These are phyloP conservation scores for Andrena bicolor DNA, from an alignment of 2,888 invertebrate genomes.

Conservation along the genomic window DNA sequence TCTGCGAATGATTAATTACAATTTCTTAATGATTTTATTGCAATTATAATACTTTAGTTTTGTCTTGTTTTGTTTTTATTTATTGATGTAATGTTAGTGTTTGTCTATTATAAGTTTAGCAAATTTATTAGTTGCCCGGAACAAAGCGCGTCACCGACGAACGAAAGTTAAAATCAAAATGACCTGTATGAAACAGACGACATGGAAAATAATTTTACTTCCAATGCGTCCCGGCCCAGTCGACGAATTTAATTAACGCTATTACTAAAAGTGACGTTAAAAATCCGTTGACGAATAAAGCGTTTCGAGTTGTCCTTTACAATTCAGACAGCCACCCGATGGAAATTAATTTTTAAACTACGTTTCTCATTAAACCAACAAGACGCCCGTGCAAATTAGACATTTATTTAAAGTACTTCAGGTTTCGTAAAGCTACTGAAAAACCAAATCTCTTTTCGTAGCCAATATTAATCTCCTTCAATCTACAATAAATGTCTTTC, in stretches of 20 bases:
- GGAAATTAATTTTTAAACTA: slow-evolving; percentile 30
- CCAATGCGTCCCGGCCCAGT: not conserved
- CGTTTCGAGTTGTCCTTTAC: not conserved
- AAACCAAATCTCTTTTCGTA: not conserved
- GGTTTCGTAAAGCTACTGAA: not conserved
- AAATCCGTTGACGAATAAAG: slow-evolving; percentile 9
- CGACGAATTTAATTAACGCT: slow-evolving; percentile 30
- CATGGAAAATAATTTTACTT: not conserved
- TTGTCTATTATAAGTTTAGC: slow-evolving; percentile 11
- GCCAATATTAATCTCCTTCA: too few species aligned
- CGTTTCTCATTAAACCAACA: not conserved
- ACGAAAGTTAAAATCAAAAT: not conserved
- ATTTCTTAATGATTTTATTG: too few species aligned
- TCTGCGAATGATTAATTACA: too few species aligned
- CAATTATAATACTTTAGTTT: not conserved
- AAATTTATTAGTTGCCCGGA: too few species aligned
- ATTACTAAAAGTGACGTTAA: slow-evolving; percentile 15
- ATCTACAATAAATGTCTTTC: too few species aligned
- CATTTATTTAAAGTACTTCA: not conserved
- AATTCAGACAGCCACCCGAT: not conserved
- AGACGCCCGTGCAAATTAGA: not conserved
- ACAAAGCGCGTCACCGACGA: not conserved
- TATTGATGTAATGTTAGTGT: too few species aligned
- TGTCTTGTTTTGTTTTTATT: not conserved
- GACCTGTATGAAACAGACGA: not conserved